Evolutionary conservation across 2,797 vertebrate genomes (phyloP), one percentile per base, ranked within the genome.

Genomic region (Bradypodion ventrale): DNA sequence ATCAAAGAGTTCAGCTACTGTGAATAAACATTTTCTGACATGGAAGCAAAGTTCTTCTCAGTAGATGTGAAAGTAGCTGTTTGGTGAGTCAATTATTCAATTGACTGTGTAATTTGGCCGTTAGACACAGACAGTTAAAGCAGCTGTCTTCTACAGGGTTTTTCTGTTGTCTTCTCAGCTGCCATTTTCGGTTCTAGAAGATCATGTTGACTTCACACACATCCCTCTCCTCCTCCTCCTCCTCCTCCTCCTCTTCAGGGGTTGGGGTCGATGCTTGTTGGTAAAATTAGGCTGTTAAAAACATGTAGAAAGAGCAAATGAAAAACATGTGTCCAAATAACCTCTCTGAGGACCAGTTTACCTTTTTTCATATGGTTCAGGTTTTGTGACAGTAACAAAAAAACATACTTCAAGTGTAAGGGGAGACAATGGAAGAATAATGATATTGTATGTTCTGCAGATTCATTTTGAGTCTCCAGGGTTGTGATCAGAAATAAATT

Each of bases 391-490:
- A 29, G 73, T 80, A 70, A 80, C 44, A 15, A 88, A 82, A 78
- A 78, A 46, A 16, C 25, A 35, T 9, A 49, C 29, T 75, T 56
- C 49, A 68, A 83, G 70, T 82, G 82, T 12, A 27, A 42, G 59
- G 16, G 7, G 78, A 73, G 84, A 69, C 70, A 72, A 88, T 78
- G 56, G 83, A 76, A 80, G 42, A 83, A 25, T 76, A 85, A 27
- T 84, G 21, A 49, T 66, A 63, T 72, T 87, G 73, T 60, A 81
- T 76, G 65, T 84, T 78, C 78, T 40, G 62, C 42, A 70, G 73
- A 75, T 81, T 81, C 63, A 29, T 85, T 85, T 70, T 37, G 73
- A 74, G 73, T 81, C 84, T 81, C 84, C 9, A 81, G 84, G 78
- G 63, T 75, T 85, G 62, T 42, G 59, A 78, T 86, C 35, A 73